phyloP scores from a whole-genome alignment of 30 jellyfish, hydroid and myxozoan genomes.

The Aurelia sp. region DNA sequence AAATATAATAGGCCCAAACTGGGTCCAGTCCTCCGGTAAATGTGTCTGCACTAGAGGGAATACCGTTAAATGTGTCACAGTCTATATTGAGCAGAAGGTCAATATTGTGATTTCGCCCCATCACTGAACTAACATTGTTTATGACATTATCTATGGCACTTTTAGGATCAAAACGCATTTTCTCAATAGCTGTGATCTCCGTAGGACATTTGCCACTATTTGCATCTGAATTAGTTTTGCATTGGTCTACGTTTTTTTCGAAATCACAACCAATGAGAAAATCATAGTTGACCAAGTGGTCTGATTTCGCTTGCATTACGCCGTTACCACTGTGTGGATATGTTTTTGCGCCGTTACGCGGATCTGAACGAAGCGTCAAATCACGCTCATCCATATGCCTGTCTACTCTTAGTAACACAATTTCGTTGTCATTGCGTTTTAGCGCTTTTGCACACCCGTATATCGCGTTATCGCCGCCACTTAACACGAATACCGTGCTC shows the following conservation, averaged over 20 bases:
- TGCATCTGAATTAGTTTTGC: conserved; percentile 6
- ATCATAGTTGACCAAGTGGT: conserved; percentile 15
- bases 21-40: conserved; percentile 21
- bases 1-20: conserved; percentile 13
- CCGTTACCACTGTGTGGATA: conserved; percentile 48
- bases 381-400: conserved; percentile 55
- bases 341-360: neutral
- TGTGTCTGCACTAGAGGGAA: conserved; percentile 48
- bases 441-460: conserved; percentile 33
- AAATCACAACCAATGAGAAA: conserved; percentile 36
- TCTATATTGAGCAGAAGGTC: conserved; percentile 16
- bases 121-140: neutral
- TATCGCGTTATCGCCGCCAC: conserved; percentile 45
- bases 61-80: conserved; percentile 38
- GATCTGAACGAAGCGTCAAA: conserved; percentile 19
- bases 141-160: neutral
- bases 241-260: conserved; percentile 23
- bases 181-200: conserved; percentile 1
- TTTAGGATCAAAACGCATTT: conserved; percentile 42
- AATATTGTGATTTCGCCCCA: neutral
- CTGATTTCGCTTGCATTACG: conserved; percentile 35
- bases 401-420: conserved; percentile 5
- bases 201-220: conserved; percentile 7
- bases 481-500: conserved; percentile 1
- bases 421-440: neutral